Evolutionary conservation across 1,140 invertebrate genomes (phyloP), one percentile per base, ranked within the genome.

Genomic region (Megathymus violae): DNA sequence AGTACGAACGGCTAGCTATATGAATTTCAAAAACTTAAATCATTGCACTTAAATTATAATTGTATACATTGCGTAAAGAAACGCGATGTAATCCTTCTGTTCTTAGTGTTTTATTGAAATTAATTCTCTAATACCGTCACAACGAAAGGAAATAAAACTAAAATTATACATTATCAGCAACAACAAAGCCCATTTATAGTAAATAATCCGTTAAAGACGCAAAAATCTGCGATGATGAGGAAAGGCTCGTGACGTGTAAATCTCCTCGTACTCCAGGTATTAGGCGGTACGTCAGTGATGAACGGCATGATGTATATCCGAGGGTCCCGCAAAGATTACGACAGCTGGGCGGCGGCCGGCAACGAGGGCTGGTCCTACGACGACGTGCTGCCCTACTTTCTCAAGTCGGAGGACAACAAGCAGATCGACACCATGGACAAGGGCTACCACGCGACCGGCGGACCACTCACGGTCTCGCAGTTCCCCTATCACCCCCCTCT

Each of bases 261-360:
- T 48, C 16, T 9, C 10, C 41, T 34, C 6, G 22, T 6, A 22
- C n/a, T 60, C 9, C 71, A 95, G 94, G 96, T 97, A 0, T 83
- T 98, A 1, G 98, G 98, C 13, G 98, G 98, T 1, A 98, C 97
- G 0, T 98, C 97, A 17, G 97, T 97, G 0, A 94, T 99, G 89
- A 99, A 99, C 84, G 97, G 97, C 1, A 99, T 99, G 98, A 97
- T 97, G 90, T 99, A 99, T 85, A 97, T 99, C 60, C 93, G 98
- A 46, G 98, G 98, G 1, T 96, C 97, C 72, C 93, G 95, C 6
- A 94, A 94, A 69, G 98, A 99, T 87, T 99, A 96, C 86, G 97
- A 99, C 79, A 92, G 95, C 44, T 99, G 98, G 98, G 96, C 96
- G 4, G 93, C 92, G 3, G 91, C 95, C 44, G 98, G 98, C 1